Percentiles rank a stretch among this genome's conserved stretches.
These are phyloP conservation scores for Metacarcinus magister DNA, from an alignment of 2,888 invertebrate genomes.

Conservation along the genomic window DNA sequence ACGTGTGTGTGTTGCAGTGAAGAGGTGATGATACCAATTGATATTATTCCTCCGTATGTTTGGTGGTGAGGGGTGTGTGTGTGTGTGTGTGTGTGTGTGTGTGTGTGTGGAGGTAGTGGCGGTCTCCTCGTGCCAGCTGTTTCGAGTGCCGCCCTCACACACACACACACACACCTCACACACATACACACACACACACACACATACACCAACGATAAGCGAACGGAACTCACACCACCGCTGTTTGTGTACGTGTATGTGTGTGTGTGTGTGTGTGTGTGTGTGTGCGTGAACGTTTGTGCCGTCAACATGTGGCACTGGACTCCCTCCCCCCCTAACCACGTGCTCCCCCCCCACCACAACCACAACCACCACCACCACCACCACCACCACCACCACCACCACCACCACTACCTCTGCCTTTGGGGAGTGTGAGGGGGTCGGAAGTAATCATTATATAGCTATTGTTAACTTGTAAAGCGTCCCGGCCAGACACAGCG, in stretches of 20 bases:
- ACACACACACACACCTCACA: too few species aligned
- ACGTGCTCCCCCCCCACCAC: slow-evolving; percentile 5
- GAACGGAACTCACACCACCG: too few species aligned
- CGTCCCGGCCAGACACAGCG: too few species aligned
- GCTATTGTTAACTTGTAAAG: background rate
- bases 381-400: slow-evolving; percentile 11
- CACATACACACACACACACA: too few species aligned
- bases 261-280: background rate
- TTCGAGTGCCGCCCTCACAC: too few species aligned
- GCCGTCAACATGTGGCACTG: background rate
- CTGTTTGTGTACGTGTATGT: too few species aligned
- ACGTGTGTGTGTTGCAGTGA: background rate
- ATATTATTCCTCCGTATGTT: background rate
- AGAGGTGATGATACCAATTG: background rate
- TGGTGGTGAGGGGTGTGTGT: background rate
- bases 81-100: background rate
- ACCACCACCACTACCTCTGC: background rate
- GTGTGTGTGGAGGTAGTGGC: too few species aligned
- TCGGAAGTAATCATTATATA: background rate
- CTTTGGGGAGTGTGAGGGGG: background rate
- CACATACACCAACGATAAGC: too few species aligned
- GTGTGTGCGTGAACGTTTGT: background rate
- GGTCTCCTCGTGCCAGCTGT: too few species aligned
- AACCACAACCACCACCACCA: background rate
- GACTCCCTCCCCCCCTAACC: background rate